Base-by-base conservation (phyloP, 2,888 invertebrate species). In the Maniola hyperantus region DNA sequence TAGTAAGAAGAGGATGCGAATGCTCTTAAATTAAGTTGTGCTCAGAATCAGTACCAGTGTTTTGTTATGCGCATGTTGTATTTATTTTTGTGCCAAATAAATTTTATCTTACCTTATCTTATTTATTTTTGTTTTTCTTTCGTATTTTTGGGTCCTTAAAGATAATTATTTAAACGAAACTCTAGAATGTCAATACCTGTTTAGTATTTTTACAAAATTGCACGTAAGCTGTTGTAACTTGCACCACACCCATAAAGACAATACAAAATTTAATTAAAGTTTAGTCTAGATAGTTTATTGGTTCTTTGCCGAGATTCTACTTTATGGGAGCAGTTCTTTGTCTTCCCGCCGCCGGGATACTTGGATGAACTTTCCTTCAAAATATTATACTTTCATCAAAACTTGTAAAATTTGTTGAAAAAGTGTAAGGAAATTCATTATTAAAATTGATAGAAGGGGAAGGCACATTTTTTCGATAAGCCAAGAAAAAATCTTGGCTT, bases 201-300 rank as follows among this genome's bases (percentile, higher is more conserved):
- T n/a, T n/a, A n/a, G n/a, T n/a, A n/a, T n/a, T n/a, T n/a, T n/a
- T 26, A 26, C 1, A 26, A 39, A 39, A 51, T 51, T 26, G 1
- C 11, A 5, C 20, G 7, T 5, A 10, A 0, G 54, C 7, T 2
- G 0, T 0, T 70, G n/a, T 46, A 18, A 66, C 73, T 82, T 82
- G 67, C 42, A 66, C 80, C 79, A 72, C 60, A 72, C 72, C 61
- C 75, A 80, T 83, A 83, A 84, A 87, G 84, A 89, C 88, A 89
- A 89, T 88, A 89, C 86, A 86, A 88, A 88, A 88, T 89, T 88
- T 89, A 89, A 89, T 89, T 89, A 88, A 88, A 89, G 77, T 87
- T 84, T 78, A 79, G 84, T 83, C 84, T 81, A 81, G 80, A 85
- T 88, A 87, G 86, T 88, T 87, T 85, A 87, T 88, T 83, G 84